Evolutionary conservation across 2,113 vertebrate species (phyloP).

Genomic region (Cochlearius cochlearius): DNA sequence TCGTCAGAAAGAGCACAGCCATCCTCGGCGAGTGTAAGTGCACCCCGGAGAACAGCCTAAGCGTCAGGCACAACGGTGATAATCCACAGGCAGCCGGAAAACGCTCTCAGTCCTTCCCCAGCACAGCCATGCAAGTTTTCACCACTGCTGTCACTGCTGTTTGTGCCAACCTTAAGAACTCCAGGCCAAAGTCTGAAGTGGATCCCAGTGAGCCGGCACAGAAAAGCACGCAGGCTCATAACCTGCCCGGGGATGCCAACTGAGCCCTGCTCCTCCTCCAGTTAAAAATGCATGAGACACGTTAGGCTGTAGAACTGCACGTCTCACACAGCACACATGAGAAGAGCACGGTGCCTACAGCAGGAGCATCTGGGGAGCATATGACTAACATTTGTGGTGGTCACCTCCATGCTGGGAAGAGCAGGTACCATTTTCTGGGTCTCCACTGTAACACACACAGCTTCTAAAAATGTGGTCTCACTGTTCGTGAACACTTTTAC

Average conservation of each 20-base stretch:
- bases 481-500: neutral
- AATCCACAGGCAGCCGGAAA: slow-evolving; percentile 24
- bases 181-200: neutral
- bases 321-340: neutral
- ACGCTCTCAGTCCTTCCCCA: neutral
- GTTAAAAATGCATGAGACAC: neutral
- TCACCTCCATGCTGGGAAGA: neutral
- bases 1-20: neutral
- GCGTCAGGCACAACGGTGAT: neutral
- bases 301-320: neutral
- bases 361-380: neutral
- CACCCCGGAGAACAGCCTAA: neutral
- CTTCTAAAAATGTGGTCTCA: neutral
- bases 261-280: neutral
- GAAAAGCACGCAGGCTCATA: neutral
- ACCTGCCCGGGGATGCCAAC: neutral
- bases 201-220: neutral
- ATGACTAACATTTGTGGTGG: neutral
- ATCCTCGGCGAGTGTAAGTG: neutral
- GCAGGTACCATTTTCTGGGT: neutral
- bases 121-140: neutral
- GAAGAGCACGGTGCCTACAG: neutral
- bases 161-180: neutral
- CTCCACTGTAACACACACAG: neutral
- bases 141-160: neutral